Evolutionary conservation across 2,797 vertebrate genomes (phyloP).

Genomic region (Carapus acus): DNA sequence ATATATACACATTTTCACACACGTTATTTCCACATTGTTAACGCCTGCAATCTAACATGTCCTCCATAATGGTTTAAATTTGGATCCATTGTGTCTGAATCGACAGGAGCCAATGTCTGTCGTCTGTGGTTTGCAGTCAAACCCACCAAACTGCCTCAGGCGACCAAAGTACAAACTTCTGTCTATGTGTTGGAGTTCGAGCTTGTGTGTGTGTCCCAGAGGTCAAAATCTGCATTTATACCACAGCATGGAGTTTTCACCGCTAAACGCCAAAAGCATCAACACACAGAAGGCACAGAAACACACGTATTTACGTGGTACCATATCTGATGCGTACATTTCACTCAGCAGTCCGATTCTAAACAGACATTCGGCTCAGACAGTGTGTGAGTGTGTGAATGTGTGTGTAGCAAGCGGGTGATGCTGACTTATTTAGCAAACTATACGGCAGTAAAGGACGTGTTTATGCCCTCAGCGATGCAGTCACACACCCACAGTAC

Average conservation of each 20-base stretch:
- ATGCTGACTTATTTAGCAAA: constrained; percentile 63
- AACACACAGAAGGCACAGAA: constrained; percentile 23
- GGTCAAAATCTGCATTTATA: constrained; percentile 67
- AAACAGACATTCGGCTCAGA: constrained; percentile 22
- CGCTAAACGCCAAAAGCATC: constrained; percentile 52
- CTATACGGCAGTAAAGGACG: constrained; percentile 64
- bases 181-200: constrained; percentile 56
- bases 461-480: constrained; percentile 53
- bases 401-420: constrained; percentile 33
- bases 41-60: no score
- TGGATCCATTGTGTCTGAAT: constrained; percentile 52
- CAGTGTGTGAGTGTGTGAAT: constrained; percentile 16
- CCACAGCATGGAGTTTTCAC: constrained; percentile 43
- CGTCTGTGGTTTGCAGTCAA: constrained; percentile 50
- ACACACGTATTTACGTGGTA: constrained; percentile 11
- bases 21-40: no score
- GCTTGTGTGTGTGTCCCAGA: constrained; percentile 53
- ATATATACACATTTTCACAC: no score
- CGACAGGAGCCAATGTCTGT: constrained; percentile 45
- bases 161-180: constrained; percentile 54
- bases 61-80: no score
- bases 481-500: constrained; percentile 27
- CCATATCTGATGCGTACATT: constrained; percentile 28
- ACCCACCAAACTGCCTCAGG: constrained; percentile 60
- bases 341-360: constrained; percentile 29